Evolutionary conservation across 2,797 vertebrate genomes (phyloP).

Genomic region (Tapera naevia): DNA sequence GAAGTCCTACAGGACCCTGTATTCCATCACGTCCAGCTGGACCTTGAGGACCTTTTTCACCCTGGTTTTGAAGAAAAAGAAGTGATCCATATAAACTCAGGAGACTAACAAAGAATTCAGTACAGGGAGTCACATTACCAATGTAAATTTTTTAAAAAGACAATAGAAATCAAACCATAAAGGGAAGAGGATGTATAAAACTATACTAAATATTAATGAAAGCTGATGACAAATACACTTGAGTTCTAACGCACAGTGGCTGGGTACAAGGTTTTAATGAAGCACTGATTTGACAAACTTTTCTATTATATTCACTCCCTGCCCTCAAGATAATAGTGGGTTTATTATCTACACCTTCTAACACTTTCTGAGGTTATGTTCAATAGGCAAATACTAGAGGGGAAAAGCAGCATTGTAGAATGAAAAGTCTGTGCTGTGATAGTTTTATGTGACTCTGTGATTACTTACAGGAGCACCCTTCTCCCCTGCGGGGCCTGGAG

Average conservation of each 20-base stretch:
- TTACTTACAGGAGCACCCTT: slow-evolving; percentile 94
- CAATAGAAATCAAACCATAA: background rate
- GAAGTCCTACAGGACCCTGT: slow-evolving; percentile 96
- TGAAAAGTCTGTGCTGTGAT: background rate
- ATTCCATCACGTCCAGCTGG: slow-evolving; percentile 95
- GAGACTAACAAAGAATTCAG: background rate
- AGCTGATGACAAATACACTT: background rate
- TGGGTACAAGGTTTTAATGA: slow-evolving; percentile 44
- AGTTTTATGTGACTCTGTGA: background rate
- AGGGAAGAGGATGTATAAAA: background rate
- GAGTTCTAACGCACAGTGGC: background rate
- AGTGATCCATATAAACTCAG: background rate
- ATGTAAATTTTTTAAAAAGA: background rate
- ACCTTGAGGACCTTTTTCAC: slow-evolving; percentile 96
- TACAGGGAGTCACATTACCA: background rate
- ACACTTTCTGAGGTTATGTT: background rate
- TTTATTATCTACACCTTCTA: background rate
- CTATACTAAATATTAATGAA: background rate
- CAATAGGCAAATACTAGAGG: background rate
- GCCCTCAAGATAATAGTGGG: background rate
- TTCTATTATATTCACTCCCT: background rate
- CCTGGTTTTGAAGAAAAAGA: slow-evolving; percentile 76
- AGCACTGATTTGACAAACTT: slow-evolving; percentile 43
- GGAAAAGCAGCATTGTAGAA: slow-evolving; percentile 2
- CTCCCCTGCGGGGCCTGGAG: slow-evolving; percentile 94